Percentiles rank a stretch among this genome's conserved stretches.
These are phyloP conservation scores for Drosophila subpulchrella DNA, from an alignment of 1,140 invertebrate species.

Conservation along the genomic window DNA sequence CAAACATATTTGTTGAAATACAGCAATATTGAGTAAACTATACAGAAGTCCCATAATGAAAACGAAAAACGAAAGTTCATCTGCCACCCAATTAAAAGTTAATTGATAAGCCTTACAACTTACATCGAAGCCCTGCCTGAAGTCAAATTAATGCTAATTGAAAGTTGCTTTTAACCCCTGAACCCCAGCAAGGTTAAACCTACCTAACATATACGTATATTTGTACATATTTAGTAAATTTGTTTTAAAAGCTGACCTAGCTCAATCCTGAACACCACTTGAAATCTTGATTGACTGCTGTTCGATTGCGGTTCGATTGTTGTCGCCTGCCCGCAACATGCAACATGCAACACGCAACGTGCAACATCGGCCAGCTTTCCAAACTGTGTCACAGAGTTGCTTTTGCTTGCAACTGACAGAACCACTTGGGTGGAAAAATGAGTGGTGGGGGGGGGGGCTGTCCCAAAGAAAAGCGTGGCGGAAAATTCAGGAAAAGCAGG, in stretches of 20 bases:
- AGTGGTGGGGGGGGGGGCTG: background rate
- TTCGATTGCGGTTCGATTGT: constrained; percentile 29
- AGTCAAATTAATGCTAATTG: constrained; percentile 21
- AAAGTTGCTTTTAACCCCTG: constrained; percentile 15
- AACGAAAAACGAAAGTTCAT: constrained; percentile 3
- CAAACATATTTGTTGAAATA: no score
- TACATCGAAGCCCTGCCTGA: no score
- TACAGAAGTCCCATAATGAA: background rate
- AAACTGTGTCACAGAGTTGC: constrained; percentile 43
- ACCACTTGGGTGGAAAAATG: constrained; percentile 48
- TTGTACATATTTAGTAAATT: constrained; percentile 11
- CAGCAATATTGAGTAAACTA: background rate
- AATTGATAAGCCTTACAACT: constrained; percentile 13
- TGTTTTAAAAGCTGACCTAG: constrained; percentile 20
- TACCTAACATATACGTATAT: background rate
- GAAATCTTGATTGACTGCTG: constrained; percentile 12
- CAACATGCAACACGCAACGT: constrained; percentile 17
- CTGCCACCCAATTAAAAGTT: constrained; percentile 10
- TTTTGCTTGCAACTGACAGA: constrained; percentile 39
- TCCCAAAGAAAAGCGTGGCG: constrained; percentile 7
- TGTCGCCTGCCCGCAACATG: constrained; percentile 7
- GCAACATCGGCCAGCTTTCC: constrained; percentile 23
- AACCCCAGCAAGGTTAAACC: background rate
- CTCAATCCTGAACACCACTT: constrained; percentile 9
- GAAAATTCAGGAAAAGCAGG: constrained; percentile 9